Base-by-base conservation (phyloP, 2,113 vertebrate genomes). In the Chaetodon trifascialis region DNA sequence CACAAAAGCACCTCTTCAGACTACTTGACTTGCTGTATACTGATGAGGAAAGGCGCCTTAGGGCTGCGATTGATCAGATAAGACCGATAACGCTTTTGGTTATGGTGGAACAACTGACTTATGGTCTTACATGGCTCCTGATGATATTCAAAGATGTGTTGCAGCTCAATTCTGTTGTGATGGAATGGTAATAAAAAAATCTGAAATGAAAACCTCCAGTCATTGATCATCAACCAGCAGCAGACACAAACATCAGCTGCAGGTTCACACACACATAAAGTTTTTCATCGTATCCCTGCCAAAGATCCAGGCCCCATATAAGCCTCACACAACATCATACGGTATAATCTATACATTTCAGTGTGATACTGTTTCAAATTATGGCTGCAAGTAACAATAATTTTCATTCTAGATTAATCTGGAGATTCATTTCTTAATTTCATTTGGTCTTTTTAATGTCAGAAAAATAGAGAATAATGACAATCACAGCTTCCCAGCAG, bases 1-100 rank as follows among this genome's bases (percentile, higher is more conserved):
- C 65, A 91, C 89, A 90, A 90, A 93, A 92, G 86, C 89, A 88
- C 73, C 86, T 88, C 84, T 90, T 91, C 84, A 92, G 47, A 71
- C 58, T 36, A 66, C 73, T 78, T 73, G 74, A 69, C 77, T 23
- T 25, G 54, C 54, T 86, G 76, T 60, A 4, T 11, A 4, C 51
- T 52, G 79, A 49, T 47, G 82, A 79, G 82, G 47, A 79, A 64
- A 82, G 80, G n/a, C n/a, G 17, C 52, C 67, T 52, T 1, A 0
- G 70, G 65, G 64, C 34, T 56, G 47, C 51, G 19, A 58, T 4
- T 38, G 30, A 75, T 88, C 82, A 73, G 19, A 58, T 36, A 21
- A 49, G 49, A 69, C 51, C 15, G 52, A 65, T 66, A 42, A 16
- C 38, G 44, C 23, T 6, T 49, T n/a, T 44, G 23, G 44, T 62